phyloP scores from a whole-genome alignment of 2,113 vertebrate species.

The Trachemys scripta region DNA sequence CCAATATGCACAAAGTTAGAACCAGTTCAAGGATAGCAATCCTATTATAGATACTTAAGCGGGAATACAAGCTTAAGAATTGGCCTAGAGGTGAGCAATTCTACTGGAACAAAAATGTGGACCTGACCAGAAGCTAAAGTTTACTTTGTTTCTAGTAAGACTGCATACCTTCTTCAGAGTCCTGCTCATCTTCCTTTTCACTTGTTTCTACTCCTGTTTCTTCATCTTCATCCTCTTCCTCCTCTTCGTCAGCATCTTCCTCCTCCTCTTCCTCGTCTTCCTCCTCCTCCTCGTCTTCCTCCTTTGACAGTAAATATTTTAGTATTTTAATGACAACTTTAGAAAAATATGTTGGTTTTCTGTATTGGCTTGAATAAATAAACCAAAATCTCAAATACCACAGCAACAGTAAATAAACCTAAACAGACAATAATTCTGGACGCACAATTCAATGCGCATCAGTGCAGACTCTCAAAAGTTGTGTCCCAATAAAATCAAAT shows the following conservation, averaged over 20 bases:
- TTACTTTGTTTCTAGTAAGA: background rate
- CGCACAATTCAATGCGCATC: background rate
- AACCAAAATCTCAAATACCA: background rate
- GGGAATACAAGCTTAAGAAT: background rate
- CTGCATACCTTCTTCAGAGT: constrained; percentile 90
- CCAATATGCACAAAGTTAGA: background rate
- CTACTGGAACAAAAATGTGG: background rate
- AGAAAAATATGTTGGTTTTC: background rate
- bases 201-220: constrained; percentile 80
- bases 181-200: constrained; percentile 87
- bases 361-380: background rate
- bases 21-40: background rate
- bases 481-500: background rate
- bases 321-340: constrained; percentile 15
- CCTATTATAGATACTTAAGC: background rate
- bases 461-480: background rate
- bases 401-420: background rate
- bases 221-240: constrained; percentile 69
- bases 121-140: fast-evolving
- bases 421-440: background rate
- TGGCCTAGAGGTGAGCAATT: background rate
- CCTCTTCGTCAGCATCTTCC: constrained; percentile 46
- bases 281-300: constrained; percentile 66
- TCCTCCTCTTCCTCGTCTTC: constrained; percentile 62
- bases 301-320: constrained; percentile 64